Evolutionary conservation across 2,888 invertebrate species (phyloP).

Genomic region (Mylabris sibirica): DNA sequence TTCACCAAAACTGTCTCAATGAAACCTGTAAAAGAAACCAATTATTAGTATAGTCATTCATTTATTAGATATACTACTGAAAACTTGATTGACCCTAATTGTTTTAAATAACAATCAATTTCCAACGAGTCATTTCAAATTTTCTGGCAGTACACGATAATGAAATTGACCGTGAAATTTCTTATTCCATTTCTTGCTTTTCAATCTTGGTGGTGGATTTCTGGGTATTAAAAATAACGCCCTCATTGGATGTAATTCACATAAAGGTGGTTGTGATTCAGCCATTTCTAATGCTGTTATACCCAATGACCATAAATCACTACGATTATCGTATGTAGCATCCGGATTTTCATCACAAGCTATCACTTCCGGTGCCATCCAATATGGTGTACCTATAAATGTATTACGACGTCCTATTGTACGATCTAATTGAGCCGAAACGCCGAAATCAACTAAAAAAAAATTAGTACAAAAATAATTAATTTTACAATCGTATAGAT

Average conservation of each 20-base stretch:
- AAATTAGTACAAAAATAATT: too few relatives aligned
- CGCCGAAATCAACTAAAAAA: slow-evolving; percentile 98
- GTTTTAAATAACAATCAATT: too few relatives aligned
- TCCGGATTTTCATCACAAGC: slow-evolving; percentile 99
- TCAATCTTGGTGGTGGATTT: slow-evolving; percentile 96
- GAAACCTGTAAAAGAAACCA: slow-evolving; percentile 69
- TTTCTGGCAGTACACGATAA: background rate
- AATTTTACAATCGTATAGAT: background rate
- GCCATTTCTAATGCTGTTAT: slow-evolving; percentile 99
- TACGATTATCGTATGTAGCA: slow-evolving; percentile 98
- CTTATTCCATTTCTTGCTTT: slow-evolving; percentile 97
- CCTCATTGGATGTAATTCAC: slow-evolving; percentile 99
- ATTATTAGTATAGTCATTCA: background rate
- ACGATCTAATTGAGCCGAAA: slow-evolving; percentile 97
- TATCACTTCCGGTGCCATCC: slow-evolving; percentile 99
- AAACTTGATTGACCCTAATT: too few relatives aligned
- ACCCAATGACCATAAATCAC: slow-evolving; percentile 90
- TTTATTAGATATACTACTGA: too few relatives aligned
- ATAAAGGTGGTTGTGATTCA: slow-evolving; percentile 98
- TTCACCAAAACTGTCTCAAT: slow-evolving; percentile 97
- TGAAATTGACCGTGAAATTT: slow-evolving; percentile 79
- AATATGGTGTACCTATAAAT: slow-evolving; percentile 97
- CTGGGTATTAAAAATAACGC: slow-evolving; percentile 98
- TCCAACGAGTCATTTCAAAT: too few relatives aligned
- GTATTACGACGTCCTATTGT: slow-evolving; percentile 99